Conservation (phyloP, 2,797 vertebrate species). For the Atherinosoma microstoma region DNA sequence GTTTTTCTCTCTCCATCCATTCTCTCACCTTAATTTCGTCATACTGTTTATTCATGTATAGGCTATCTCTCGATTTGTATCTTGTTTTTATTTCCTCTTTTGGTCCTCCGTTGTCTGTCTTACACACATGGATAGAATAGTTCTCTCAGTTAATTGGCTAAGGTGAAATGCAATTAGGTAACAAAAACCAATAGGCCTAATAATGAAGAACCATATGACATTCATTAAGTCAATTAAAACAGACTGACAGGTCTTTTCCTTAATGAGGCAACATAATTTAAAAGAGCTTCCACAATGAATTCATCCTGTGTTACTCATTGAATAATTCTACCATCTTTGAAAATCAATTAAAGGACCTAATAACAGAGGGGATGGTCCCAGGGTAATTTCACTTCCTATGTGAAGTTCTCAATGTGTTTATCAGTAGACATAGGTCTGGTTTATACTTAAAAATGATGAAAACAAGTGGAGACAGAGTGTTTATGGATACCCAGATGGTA, state of each 20-base stretch:
- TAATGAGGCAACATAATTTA: conserved; percentile 24
- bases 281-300: conserved; percentile 37
- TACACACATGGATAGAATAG: conserved; percentile 37
- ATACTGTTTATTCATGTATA: conserved; percentile 31
- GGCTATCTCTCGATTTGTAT: conserved; percentile 39
- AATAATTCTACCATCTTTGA: conserved; percentile 1
- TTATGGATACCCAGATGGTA: not conserved
- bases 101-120: conserved; percentile 25
- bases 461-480: not conserved
- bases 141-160: conserved; percentile 63
- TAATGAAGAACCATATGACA: conserved; percentile 55
- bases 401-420: not conserved
- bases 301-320: conserved; percentile 13
- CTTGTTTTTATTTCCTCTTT: conserved; percentile 12
- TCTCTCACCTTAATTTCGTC: conserved; percentile 36
- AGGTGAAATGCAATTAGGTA: conserved; percentile 72
- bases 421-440: conserved; percentile 1
- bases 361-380: not conserved
- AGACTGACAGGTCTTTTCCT: conserved; percentile 34
- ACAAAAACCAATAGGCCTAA: conserved; percentile 62
- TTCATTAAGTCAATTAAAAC: conserved; percentile 69
- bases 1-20: conserved; percentile 25
- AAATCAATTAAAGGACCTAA: conserved; percentile 5
- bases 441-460: conserved; percentile 1
- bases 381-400: not conserved